These are phyloP conservation scores for Condylostylus longicornis DNA, from an alignment of 1,140 invertebrate species.

Conservation along the genomic window DNA sequence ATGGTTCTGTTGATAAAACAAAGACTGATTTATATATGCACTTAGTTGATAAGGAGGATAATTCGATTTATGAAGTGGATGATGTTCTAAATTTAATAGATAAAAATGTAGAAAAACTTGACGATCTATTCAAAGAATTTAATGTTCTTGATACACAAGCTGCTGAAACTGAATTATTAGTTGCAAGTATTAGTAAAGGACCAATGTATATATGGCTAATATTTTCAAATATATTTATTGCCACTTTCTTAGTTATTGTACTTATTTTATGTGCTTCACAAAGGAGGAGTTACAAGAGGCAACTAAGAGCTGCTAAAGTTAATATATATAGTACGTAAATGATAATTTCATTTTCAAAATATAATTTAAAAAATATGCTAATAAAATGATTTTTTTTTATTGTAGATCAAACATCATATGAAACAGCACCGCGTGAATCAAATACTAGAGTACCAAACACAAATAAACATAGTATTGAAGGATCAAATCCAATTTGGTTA, in stretches of 20 bases:
- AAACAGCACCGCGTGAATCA: conserved; percentile 17
- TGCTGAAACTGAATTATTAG: conserved; percentile 46
- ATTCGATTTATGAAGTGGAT: conserved; percentile 77
- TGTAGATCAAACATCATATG: conserved; percentile 15
- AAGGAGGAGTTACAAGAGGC: conserved; percentile 62
- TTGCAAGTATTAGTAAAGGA: conserved; percentile 33
- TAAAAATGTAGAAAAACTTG: conserved; percentile 77
- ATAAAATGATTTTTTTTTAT: not conserved
- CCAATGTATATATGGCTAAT: conserved; percentile 63
- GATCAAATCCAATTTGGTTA: conserved; percentile 90
- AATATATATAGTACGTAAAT: conserved; percentile 67
- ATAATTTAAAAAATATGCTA: too few relatives aligned
- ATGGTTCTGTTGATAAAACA: conserved; percentile 84
- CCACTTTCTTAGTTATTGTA: conserved; percentile 58
- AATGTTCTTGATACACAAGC: conserved; percentile 79
- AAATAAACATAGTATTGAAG: conserved; percentile 84
- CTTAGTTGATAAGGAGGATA: conserved; percentile 74
- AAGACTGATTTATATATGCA: conserved; percentile 89
- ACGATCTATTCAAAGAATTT: conserved; percentile 80
- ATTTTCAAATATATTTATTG: conserved; percentile 61
- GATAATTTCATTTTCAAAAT: not conserved
- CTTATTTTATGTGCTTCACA: conserved; percentile 69
- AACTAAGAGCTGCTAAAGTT: conserved; percentile 85
- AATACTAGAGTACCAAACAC: conserved; percentile 73
- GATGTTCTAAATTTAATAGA: conserved; percentile 74